Conservation (phyloP, 30 jellyfish, hydroid and myxozoan genomes). For the Cassiopea xamachana region DNA sequence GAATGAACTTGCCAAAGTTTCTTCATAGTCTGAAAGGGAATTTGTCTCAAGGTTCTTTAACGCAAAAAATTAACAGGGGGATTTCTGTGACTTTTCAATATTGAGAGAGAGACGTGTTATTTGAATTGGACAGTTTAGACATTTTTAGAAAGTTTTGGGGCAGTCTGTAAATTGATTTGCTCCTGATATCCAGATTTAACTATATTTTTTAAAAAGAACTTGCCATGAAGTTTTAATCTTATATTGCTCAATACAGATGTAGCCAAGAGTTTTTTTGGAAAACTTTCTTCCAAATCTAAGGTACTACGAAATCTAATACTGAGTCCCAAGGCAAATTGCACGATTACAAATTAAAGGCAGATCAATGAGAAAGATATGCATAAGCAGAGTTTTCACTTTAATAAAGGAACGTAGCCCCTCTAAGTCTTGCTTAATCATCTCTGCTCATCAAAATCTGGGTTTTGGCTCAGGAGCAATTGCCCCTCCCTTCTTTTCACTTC, state of each 20-base stretch:
- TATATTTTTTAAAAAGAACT: conserved; percentile 1
- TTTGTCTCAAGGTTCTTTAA: background rate
- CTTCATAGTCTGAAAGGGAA: background rate
- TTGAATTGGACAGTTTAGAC: too few species aligned
- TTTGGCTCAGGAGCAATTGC: background rate
- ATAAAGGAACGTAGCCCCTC: background rate
- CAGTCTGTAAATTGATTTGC: background rate
- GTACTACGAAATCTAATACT: too few species aligned
- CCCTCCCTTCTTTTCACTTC: too few species aligned
- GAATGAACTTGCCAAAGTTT: conserved; percentile 38
- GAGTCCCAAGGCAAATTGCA: too few species aligned
- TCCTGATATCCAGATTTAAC: conserved; percentile 26
- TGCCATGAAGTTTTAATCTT: background rate
- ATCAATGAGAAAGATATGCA: background rate
- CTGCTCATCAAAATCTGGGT: background rate
- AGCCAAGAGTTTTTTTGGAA: too few species aligned
- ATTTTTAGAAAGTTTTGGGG: too few species aligned
- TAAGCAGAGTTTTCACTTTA: background rate
- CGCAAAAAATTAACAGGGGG: background rate
- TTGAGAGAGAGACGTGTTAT: background rate
- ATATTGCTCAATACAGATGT: too few species aligned
- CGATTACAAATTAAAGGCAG: too few species aligned
- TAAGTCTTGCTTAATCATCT: background rate
- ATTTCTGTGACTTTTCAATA: too few species aligned
- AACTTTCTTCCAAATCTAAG: too few species aligned